Percentiles rank a stretch among this genome's conserved stretches.
Conservation (phyloP, 30 jellyfish, hydroid and myxozoan species). For the Hydractinia echinata region DNA sequence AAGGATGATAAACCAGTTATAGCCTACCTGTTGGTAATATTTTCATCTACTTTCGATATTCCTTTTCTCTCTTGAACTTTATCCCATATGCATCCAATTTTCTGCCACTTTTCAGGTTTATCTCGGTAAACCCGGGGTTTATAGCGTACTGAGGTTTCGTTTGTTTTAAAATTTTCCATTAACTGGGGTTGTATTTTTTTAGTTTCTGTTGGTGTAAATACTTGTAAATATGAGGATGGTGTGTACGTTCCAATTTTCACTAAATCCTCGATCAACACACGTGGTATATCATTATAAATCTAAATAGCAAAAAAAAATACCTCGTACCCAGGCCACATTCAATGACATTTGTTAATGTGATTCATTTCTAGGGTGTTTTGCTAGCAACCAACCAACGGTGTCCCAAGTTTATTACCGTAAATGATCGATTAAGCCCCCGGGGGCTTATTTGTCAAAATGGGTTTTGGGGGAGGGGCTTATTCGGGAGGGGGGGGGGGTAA, state of each 20-base stretch:
- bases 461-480: no score
- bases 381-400: no score
- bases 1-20: no score
- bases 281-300: background rate
- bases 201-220: background rate
- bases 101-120: constrained; percentile 21
- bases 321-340: no score
- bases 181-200: background rate
- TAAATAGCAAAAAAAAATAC: background rate
- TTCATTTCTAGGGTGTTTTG: no score
- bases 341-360: no score
- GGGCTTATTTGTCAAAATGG: no score
- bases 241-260: constrained; percentile 8
- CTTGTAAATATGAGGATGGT: constrained; percentile 1
- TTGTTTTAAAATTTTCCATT: background rate
- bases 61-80: constrained; percentile 18
- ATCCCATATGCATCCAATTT: constrained; percentile 20
- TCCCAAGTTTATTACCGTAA: no score
- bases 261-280: constrained; percentile 3
- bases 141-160: constrained; percentile 9
- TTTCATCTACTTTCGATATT: no score
- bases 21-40: no score
- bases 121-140: constrained; percentile 3
- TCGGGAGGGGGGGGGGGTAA: no score
- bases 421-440: no score